Evolutionary conservation across 2,113 vertebrate genomes (phyloP).

Genomic region (Ascaphus truei): DNA sequence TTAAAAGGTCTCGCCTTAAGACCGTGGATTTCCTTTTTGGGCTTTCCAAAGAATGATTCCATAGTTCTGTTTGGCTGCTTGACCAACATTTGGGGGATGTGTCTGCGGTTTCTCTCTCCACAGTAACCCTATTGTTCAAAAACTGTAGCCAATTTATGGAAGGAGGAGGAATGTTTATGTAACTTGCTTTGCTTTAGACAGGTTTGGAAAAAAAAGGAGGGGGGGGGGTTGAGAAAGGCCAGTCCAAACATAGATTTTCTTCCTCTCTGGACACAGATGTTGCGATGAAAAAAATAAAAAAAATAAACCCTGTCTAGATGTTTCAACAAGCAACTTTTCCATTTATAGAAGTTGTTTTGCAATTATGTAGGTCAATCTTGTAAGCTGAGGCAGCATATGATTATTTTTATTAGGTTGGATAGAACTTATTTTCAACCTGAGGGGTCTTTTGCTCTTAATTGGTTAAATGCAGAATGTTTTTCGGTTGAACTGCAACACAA

Average conservation of each 20-base stretch:
- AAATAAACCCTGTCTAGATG: slow-evolving; percentile 49
- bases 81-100: slow-evolving; percentile 67
- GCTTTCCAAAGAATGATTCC: slow-evolving; percentile 74
- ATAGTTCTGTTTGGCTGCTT: slow-evolving; percentile 68
- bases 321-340: slow-evolving; percentile 54
- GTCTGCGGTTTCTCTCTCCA: slow-evolving; percentile 67
- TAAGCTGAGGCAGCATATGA: slow-evolving; percentile 44
- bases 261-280: slow-evolving; percentile 79
- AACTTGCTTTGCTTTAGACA: slow-evolving; percentile 74
- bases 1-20: slow-evolving; percentile 66
- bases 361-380: slow-evolving; percentile 69
- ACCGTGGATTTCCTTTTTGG: slow-evolving; percentile 73
- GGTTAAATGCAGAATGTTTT: background rate
- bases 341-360: slow-evolving; percentile 58
- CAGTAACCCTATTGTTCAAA: slow-evolving; percentile 78
- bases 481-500: background rate
- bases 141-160: slow-evolving; percentile 72
- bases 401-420: slow-evolving; percentile 38
- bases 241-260: slow-evolving; percentile 76
- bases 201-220: slow-evolving; percentile 44
- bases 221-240: slow-evolving; percentile 61
- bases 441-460: background rate
- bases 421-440: slow-evolving; percentile 14
- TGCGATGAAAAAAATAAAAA: slow-evolving; percentile 54
- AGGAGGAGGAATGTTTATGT: slow-evolving; percentile 78